A percentile compares a stretch with the other conserved stretches of the same genome.
These are phyloP conservation scores for Flexamia atlantica DNA, from an alignment of 2,888 invertebrate genomes.

Conservation along the genomic window DNA sequence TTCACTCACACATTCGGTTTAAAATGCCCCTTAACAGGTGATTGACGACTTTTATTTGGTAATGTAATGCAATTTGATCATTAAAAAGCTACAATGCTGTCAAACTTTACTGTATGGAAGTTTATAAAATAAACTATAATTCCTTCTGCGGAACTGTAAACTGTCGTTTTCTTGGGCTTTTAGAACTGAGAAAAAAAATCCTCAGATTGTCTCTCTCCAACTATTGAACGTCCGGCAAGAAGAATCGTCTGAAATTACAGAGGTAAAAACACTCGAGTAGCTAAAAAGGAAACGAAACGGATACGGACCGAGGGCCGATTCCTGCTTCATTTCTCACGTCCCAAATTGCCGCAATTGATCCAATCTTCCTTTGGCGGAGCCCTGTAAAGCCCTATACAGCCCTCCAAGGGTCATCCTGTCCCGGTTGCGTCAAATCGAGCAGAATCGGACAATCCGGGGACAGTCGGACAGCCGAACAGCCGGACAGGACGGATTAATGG, in stretches of 20 bases:
- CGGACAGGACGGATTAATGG: constrained; percentile 35
- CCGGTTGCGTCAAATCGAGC: constrained; percentile 49
- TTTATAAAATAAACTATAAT: too few species aligned
- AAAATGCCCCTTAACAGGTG: too few species aligned
- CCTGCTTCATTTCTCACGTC: background rate
- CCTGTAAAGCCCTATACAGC: background rate
- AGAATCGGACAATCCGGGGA: constrained; percentile 25
- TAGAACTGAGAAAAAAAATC: too few species aligned
- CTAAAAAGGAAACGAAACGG: background rate
- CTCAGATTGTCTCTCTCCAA: too few species aligned
- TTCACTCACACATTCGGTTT: too few species aligned
- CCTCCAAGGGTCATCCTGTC: background rate
- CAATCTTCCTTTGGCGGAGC: constrained; percentile 40
- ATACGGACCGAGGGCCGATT: background rate
- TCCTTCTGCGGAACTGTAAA: too few species aligned
- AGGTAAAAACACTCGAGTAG: background rate
- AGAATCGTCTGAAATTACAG: background rate
- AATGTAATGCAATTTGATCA: too few species aligned
- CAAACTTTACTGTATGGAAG: too few species aligned
- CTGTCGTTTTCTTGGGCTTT: too few species aligned
- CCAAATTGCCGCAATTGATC: constrained; percentile 7
- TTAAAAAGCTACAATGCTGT: too few species aligned
- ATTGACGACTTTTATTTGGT: too few species aligned
- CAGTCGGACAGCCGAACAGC: constrained; percentile 14
- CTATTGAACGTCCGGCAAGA: background rate